These are phyloP conservation scores for Trachelus stipa DNA, from an alignment of 2,888 invertebrate species.

Conservation along the genomic window DNA sequence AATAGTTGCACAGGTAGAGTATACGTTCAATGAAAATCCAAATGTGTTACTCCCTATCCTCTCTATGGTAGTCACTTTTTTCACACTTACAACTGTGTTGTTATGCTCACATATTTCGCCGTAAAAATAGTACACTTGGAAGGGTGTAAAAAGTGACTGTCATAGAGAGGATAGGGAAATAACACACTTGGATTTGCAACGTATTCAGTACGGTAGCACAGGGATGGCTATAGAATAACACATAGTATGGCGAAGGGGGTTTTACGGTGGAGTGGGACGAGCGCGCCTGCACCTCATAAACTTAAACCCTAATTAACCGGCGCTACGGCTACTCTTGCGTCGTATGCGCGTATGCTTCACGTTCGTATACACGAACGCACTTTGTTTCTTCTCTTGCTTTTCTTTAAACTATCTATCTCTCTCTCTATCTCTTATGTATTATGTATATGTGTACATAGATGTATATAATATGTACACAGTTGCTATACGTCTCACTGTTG, in stretches of 20 bases:
- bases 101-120: no score
- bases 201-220: neutral
- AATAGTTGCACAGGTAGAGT: neutral
- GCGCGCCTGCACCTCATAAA: slow-evolving; percentile 68
- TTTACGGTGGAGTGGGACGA: slow-evolving; percentile 49
- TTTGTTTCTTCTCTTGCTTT: slow-evolving; percentile 41
- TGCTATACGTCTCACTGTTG: neutral
- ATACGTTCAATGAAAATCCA: neutral
- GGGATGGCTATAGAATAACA: slow-evolving; percentile 5
- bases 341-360: slow-evolving; percentile 61
- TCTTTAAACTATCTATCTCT: slow-evolving; percentile 29
- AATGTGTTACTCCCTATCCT: no score
- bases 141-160: no score
- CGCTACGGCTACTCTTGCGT: slow-evolving; percentile 66
- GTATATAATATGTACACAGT: neutral
- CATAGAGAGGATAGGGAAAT: no score
- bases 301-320: slow-evolving; percentile 68
- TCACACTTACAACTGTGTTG: no score
- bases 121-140: no score
- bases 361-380: slow-evolving; percentile 57
- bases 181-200: no score
- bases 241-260: slow-evolving; percentile 26
- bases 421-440: slow-evolving; percentile 24
- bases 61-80: no score
- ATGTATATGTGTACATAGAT: neutral